Conservation (phyloP, 2,888 invertebrate genomes). For the Malthinus flaveolus region DNA sequence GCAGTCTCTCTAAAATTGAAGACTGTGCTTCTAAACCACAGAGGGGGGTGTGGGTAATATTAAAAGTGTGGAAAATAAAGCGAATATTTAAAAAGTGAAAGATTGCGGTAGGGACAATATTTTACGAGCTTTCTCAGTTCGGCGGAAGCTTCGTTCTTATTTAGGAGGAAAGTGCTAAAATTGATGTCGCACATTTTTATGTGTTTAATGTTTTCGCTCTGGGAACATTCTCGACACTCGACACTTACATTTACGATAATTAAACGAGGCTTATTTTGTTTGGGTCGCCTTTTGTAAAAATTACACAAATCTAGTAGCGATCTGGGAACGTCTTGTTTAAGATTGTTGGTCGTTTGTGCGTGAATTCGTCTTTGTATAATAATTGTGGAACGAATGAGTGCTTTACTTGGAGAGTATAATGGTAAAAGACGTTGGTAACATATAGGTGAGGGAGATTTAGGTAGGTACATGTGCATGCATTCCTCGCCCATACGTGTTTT, state of each 20-base stretch:
- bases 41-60: too few relatives aligned
- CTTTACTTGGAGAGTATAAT: slow-evolving; percentile 1
- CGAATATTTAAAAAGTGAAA: not conserved
- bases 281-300: not conserved
- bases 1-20: too few relatives aligned
- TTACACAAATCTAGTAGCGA: slow-evolving; percentile 13
- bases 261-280: slow-evolving; percentile 9
- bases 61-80: too few relatives aligned
- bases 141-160: slow-evolving; percentile 14
- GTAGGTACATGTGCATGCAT: slow-evolving; percentile 33
- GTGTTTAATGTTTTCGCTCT: slow-evolving; percentile 13
- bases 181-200: slow-evolving; percentile 17
- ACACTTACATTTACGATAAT: slow-evolving; percentile 18
- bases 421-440: slow-evolving; percentile 13
- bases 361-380: slow-evolving; percentile 5
- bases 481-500: slow-evolving; percentile 43
- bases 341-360: not conserved
- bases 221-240: slow-evolving; percentile 15
- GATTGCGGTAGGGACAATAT: slow-evolving; percentile 12
- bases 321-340: slow-evolving; percentile 4
- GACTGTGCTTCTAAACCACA: too few relatives aligned
- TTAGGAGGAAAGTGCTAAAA: slow-evolving; percentile 18
- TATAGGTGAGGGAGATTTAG: slow-evolving; percentile 8
- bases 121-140: slow-evolving; percentile 18
- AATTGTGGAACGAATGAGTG: slow-evolving; percentile 5